These are phyloP conservation scores for Pogonocichla stellata DNA, from an alignment of 2,113 vertebrate species.

Conservation along the genomic window DNA sequence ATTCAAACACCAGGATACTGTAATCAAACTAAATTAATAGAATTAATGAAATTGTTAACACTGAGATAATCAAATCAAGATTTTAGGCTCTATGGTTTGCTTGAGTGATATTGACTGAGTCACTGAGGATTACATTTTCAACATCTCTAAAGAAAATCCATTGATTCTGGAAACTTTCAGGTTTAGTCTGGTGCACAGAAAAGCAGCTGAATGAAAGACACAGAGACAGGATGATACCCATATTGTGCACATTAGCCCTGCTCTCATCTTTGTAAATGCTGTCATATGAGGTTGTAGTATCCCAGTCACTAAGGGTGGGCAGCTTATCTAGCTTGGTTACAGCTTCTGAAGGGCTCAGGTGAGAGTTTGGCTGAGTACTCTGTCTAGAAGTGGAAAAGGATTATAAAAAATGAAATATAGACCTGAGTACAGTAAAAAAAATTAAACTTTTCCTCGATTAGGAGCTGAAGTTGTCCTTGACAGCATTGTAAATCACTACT, in stretches of 20 bases:
- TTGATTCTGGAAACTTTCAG: background rate
- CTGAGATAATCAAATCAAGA: background rate
- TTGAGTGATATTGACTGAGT: background rate
- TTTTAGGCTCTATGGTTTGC: background rate
- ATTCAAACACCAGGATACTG: background rate
- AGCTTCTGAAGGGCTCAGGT: background rate
- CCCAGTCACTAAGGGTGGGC: background rate
- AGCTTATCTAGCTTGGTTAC: background rate
- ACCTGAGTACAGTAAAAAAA: background rate
- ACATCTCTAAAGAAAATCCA: background rate
- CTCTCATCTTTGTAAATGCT: background rate
- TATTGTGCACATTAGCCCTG: background rate
- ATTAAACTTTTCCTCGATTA: conserved; percentile 17
- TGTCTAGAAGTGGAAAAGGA: background rate
- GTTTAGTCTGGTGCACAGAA: background rate
- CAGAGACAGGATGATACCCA: accelerated
- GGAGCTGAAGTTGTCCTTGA: conserved; percentile 28
- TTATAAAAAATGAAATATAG: conserved; percentile 44
- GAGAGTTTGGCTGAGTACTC: background rate
- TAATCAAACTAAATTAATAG: background rate
- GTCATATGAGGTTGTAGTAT: background rate
- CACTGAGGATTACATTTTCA: background rate
- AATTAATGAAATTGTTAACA: background rate
- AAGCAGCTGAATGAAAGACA: background rate
- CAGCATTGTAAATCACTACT: background rate